Evolutionary conservation across 2,888 invertebrate genomes (phyloP).

Genomic region (Cosmorhoe ocellata): DNA sequence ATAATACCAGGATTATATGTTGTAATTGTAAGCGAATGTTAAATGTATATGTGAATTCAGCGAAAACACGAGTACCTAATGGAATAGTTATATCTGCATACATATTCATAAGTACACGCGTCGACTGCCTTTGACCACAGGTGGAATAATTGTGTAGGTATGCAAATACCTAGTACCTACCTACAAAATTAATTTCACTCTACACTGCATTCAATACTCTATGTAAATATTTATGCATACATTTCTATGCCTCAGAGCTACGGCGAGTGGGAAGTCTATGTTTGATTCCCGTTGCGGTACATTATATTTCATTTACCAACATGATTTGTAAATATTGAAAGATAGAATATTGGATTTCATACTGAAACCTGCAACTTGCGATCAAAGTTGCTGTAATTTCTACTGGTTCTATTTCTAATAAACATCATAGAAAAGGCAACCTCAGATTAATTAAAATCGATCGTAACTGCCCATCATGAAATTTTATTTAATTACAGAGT

Average conservation of each 20-base stretch:
- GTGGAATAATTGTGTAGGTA: background rate
- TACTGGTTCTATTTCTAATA: no score
- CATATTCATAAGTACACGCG: constrained; percentile 3
- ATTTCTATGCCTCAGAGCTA: background rate
- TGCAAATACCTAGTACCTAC: background rate
- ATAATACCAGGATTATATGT: background rate
- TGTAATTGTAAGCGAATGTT: no score
- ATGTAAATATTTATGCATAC: constrained; percentile 6
- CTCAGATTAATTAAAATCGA: no score
- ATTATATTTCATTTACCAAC: no score
- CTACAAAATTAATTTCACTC: constrained; percentile 2
- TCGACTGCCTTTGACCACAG: background rate
- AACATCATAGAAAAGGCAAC: no score
- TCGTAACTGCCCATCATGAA: background rate
- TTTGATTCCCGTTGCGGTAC: no score
- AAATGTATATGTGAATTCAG: no score
- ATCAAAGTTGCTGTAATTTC: no score
- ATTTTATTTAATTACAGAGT: background rate
- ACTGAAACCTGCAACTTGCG: no score
- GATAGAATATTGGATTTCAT: no score
- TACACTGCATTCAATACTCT: constrained; percentile 5
- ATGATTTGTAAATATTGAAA: no score
- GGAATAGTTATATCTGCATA: background rate
- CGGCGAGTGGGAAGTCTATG: no score
- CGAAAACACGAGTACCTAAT: background rate